phyloP scores from a whole-genome alignment of 2,888 invertebrate species.

The Polia nebulosa region DNA sequence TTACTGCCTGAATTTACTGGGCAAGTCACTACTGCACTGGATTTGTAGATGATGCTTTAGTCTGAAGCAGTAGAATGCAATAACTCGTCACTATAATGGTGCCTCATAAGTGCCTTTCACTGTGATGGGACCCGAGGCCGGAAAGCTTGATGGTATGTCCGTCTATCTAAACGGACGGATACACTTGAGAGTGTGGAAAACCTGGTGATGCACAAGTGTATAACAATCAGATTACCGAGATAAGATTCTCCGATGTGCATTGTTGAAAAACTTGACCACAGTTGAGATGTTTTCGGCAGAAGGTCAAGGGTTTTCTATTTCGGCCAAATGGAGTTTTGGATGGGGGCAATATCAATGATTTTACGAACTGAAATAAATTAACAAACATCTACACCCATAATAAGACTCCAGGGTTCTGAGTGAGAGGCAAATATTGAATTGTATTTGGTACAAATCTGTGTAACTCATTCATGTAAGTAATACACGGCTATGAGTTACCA shows the following conservation, averaged over 20 bases:
- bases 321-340: slow-evolving; percentile 89
- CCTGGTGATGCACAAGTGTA: slow-evolving; percentile 89
- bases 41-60: slow-evolving; percentile 83
- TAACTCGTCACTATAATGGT: slow-evolving; percentile 90
- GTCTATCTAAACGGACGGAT: slow-evolving; percentile 83
- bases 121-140: slow-evolving; percentile 90
- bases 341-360: slow-evolving; percentile 81
- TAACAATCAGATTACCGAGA: slow-evolving; percentile 68
- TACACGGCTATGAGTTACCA: slow-evolving; percentile 84
- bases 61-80: slow-evolving; percentile 91
- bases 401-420: slow-evolving; percentile 90
- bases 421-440: slow-evolving; percentile 88
- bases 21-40: slow-evolving; percentile 88
- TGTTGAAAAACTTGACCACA: slow-evolving; percentile 90
- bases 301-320: slow-evolving; percentile 91
- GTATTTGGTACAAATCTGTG: slow-evolving; percentile 83
- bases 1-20: slow-evolving; percentile 87
- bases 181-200: slow-evolving; percentile 90
- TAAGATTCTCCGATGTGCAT: slow-evolving; percentile 81
- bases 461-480: slow-evolving; percentile 90
- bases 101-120: slow-evolving; percentile 91
- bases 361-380: slow-evolving; percentile 68
- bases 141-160: slow-evolving; percentile 91
- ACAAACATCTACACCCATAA: slow-evolving; percentile 80
- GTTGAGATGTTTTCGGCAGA: slow-evolving; percentile 84